Conservation (phyloP, 92 coral and sea anemone species). For the Micromussa lordhowensis region DNA sequence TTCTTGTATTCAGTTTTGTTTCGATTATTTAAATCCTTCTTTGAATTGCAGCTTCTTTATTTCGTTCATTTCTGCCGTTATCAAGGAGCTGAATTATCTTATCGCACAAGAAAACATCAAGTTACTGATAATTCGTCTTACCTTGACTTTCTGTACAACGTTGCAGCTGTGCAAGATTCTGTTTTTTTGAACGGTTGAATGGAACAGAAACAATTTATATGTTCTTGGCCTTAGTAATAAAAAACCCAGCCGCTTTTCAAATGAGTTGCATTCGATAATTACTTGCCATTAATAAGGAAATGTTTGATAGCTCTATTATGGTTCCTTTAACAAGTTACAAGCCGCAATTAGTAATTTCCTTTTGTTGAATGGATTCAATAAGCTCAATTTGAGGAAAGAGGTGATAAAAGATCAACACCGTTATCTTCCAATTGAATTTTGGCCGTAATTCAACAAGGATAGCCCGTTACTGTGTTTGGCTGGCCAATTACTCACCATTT, state of each 20-base stretch:
- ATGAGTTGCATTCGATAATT: neutral
- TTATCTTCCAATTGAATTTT: neutral
- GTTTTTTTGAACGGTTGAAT: neutral
- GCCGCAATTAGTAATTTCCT: conserved; percentile 9
- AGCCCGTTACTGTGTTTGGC: neutral
- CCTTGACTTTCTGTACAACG: neutral
- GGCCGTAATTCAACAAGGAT: neutral
- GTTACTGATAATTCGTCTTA: neutral
- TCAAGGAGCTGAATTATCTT: neutral
- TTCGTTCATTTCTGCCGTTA: neutral
- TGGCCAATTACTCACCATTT: neutral
- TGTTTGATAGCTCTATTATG: conserved; percentile 1
- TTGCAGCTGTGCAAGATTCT: neutral
- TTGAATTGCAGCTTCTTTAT: neutral
- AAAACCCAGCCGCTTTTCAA: conserved; percentile 5
- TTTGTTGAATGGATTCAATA: neutral
- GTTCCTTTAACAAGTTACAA: neutral
- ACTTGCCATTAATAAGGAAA: conserved; percentile 3
- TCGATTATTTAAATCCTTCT: neutral
- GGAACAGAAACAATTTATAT: neutral
- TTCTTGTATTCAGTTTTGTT: neutral
- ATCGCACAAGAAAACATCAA: too few relatives aligned
- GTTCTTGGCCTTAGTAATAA: conserved; percentile 3
- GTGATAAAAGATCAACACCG: conserved; percentile 3
- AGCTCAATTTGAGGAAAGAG: neutral